Evolutionary conservation across 2,888 invertebrate genomes (phyloP).

Genomic region (Rosalia funebris): DNA sequence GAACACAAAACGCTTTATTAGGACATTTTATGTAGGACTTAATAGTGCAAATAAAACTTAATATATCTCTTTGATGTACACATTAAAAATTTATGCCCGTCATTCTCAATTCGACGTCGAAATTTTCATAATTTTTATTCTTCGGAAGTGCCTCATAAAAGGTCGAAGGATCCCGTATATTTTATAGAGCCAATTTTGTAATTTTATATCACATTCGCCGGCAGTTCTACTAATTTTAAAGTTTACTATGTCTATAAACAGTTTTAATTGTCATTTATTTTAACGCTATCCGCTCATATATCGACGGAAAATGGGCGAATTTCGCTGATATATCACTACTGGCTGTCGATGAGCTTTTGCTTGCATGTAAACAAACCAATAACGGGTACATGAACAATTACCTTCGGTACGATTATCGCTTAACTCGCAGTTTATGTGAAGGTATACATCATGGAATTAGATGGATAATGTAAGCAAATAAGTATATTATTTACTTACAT

Average conservation of each 20-base stretch:
- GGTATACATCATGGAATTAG: not conserved
- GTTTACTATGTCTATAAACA: slow-evolving; percentile 41
- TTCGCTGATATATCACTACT: slow-evolving; percentile 37
- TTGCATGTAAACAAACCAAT: slow-evolving; percentile 29
- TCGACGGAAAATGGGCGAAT: slow-evolving; percentile 38
- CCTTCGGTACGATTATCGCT: not conserved
- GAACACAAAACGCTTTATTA: no score
- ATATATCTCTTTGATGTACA: not conserved
- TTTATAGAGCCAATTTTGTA: not conserved
- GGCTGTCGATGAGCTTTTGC: slow-evolving; percentile 13
- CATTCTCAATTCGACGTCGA: not conserved
- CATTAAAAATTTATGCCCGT: not conserved
- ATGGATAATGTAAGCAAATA: no score
- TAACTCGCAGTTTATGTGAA: slow-evolving; percentile 1
- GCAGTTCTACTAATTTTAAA: slow-evolving; percentile 29
- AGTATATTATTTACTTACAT: no score
- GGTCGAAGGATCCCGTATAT: not conserved
- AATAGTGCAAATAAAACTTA: not conserved
- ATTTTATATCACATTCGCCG: not conserved
- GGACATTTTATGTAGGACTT: no score
- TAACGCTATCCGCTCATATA: slow-evolving; percentile 39
- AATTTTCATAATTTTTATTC: slow-evolving; percentile 6
- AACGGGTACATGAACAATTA: slow-evolving; percentile 26
- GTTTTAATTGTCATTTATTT: slow-evolving; percentile 43
- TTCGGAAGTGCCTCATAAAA: slow-evolving; percentile 2